Percentiles rank a stretch among this genome's conserved stretches.
Evolutionary conservation across 2,113 vertebrate genomes (phyloP).

Genomic region (Bubalus kerabau): DNA sequence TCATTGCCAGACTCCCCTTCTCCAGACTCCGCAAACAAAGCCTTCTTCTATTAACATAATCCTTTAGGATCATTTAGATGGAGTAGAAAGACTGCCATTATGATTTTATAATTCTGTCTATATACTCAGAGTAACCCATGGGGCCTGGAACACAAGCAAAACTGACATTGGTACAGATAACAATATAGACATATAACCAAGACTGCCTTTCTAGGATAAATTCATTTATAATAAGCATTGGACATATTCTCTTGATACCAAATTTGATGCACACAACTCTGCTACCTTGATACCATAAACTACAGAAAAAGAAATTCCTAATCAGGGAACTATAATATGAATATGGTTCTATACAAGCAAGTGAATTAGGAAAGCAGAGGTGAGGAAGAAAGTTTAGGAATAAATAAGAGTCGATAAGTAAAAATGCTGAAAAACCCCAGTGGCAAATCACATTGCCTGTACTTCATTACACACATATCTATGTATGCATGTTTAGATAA

Average conservation of each 20-base stretch:
- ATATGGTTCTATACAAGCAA: neutral
- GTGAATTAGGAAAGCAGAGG: neutral
- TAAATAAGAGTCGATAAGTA: neutral
- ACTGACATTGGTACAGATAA: neutral
- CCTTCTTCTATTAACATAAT: neutral
- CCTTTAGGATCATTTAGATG: neutral
- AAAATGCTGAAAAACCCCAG: slow-evolving; percentile 1
- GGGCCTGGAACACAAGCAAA: neutral
- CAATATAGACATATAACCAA: neutral
- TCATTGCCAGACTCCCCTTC: neutral
- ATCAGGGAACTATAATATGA: neutral
- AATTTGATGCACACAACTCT: neutral
- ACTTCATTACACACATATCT: neutral
- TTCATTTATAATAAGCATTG: neutral
- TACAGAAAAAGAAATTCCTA: neutral
- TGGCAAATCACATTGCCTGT: neutral
- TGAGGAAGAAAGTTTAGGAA: neutral
- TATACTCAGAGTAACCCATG: neutral
- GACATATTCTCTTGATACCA: neutral
- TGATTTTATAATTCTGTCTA: neutral
- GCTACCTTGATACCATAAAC: neutral
- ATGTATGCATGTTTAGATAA: neutral
- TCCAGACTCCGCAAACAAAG: neutral
- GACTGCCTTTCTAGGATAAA: neutral
- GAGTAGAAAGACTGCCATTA: neutral